Evolutionary conservation across 2,113 vertebrate genomes (phyloP).

Genomic region (Atlantisia rogersi): DNA sequence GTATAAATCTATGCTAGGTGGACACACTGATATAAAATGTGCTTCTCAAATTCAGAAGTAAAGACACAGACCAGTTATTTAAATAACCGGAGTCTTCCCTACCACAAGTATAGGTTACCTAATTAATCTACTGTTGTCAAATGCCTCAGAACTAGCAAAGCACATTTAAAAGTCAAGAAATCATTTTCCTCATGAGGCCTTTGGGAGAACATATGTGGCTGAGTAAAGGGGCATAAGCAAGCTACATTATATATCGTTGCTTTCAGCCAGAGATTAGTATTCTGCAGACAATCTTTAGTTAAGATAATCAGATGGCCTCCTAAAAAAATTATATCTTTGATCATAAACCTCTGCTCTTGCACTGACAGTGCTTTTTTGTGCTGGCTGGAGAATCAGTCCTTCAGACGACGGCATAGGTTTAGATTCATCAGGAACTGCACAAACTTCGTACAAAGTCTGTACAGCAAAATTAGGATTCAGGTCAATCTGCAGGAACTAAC

Average conservation of each 20-base stretch:
- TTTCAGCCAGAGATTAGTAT: not conserved
- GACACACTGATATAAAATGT: not conserved
- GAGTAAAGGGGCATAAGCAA: not conserved
- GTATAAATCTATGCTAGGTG: not conserved
- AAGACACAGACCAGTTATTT: not conserved
- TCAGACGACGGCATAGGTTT: not conserved
- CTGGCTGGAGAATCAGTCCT: not conserved
- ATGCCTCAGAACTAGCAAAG: not conserved
- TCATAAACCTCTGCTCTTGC: not conserved
- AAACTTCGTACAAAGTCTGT: not conserved
- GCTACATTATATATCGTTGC: not conserved
- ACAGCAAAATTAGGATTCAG: not conserved
- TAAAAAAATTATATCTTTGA: not conserved
- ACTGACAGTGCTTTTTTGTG: not conserved
- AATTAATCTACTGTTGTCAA: not conserved
- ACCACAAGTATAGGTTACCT: not conserved
- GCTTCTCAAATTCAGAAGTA: not conserved
- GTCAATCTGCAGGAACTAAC: not conserved
- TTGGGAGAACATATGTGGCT: not conserved
- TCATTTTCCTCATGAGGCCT: fast-evolving
- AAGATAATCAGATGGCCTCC: not conserved
- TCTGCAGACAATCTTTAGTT: not conserved
- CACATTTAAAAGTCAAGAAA: not conserved
- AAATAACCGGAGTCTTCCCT: not conserved
- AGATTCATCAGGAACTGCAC: not conserved